Evolutionary conservation across 2,888 invertebrate species (phyloP), one percentile per base, ranked within the genome.

Genomic region (Pandemis heparana): DNA sequence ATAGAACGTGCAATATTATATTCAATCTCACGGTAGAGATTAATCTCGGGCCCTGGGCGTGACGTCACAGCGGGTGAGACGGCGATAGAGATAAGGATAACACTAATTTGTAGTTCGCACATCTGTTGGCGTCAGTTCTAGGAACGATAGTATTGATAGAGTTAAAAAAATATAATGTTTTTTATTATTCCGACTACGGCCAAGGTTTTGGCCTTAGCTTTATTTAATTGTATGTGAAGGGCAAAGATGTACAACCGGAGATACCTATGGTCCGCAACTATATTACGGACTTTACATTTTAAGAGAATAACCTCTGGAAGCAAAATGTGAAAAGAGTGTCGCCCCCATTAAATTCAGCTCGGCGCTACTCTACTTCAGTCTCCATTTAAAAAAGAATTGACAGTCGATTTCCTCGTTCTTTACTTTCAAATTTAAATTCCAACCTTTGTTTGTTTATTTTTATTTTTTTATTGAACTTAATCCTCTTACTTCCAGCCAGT

Each of bases 11-110:
- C 23, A 32, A 32, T 32, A 32, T 32, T 32, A 32, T 4, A 32
- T 32, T 32, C 23, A 3, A 18, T 53, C n/a, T 53, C 53, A 18
- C 53, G 8, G 18, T 18, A 53, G 18, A 53, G 16, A 53, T 53
- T 18, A 8, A 53, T 53, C 53, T 53, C 48, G 51, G 23, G 23
- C 7, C 12, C 12, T 46, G 70, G 66, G 76, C 67, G 74, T 71
- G 71, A 70, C 72, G 70, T 77, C 75, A 76, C 64, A 73, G 73
- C 77, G 71, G 76, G 73, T 71, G 70, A 73, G 78, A 75, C 60
- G 75, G 39, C 77, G 82, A 76, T 78, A 71, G 18, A 66, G 75
- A 80, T 80, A 79, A 72, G 77, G 82, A 82, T 82, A 82, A 79
- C 69, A 43, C 32, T 64, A 64, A 51, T 65, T 65, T 48, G 48